Evolutionary conservation across 2,888 invertebrate genomes (phyloP).

Genomic region (Caprella mutica): DNA sequence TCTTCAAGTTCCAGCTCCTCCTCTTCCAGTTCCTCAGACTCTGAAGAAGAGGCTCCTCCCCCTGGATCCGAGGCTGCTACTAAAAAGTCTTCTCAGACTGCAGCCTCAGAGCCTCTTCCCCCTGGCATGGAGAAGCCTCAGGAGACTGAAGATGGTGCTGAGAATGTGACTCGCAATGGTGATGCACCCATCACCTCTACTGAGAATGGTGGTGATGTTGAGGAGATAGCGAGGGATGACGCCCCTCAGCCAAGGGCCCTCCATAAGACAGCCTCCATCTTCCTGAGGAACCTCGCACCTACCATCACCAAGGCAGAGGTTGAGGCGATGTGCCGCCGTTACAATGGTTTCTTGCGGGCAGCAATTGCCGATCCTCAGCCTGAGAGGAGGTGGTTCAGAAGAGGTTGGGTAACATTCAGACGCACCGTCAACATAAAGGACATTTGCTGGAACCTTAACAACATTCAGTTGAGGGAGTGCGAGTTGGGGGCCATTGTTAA

Average conservation of each 20-base stretch:
- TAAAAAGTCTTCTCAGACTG: not conserved
- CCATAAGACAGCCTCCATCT: slow-evolving; percentile 94
- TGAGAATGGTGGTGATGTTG: slow-evolving; percentile 35
- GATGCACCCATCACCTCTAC: slow-evolving; percentile 33
- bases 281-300: slow-evolving; percentile 87
- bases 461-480: slow-evolving; percentile 75
- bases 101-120: slow-evolving; percentile 32
- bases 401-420: slow-evolving; percentile 97
- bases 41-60: slow-evolving; percentile 37
- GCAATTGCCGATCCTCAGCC: slow-evolving; percentile 94
- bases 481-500: slow-evolving; percentile 93
- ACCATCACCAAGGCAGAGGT: slow-evolving; percentile 93
- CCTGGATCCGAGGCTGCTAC: slow-evolving; percentile 36
- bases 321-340: slow-evolving; percentile 84
- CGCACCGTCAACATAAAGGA: slow-evolving; percentile 96
- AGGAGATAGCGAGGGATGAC: slow-evolving; percentile 38
- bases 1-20: slow-evolving; percentile 13
- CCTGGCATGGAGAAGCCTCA: slow-evolving; percentile 35
- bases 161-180: slow-evolving; percentile 36
- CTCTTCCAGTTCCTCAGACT: slow-evolving; percentile 26
- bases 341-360: slow-evolving; percentile 85
- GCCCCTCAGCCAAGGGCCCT: slow-evolving; percentile 46
- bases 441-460: slow-evolving; percentile 97
- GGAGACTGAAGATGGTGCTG: slow-evolving; percentile 38
- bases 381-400: slow-evolving; percentile 87